These are phyloP conservation scores for Scylla paramamosain DNA, from an alignment of 1,140 invertebrate genomes.

Conservation along the genomic window DNA sequence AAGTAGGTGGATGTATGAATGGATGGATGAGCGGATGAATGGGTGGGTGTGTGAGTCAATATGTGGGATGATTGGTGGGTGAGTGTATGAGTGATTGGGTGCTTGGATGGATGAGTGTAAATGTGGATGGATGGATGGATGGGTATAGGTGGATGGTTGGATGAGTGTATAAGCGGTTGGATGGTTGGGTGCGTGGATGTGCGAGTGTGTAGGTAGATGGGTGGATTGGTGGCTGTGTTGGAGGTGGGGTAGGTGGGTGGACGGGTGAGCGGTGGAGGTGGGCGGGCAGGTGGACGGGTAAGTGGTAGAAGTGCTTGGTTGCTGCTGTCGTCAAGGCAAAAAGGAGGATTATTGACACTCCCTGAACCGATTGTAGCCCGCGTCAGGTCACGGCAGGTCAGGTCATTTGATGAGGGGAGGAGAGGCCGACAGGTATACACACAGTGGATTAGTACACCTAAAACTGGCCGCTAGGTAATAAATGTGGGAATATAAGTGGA, in stretches of 20 bases:
- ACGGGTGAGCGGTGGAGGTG: too few relatives aligned
- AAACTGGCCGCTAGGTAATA: background rate
- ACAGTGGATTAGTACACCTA: background rate
- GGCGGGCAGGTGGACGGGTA: too few relatives aligned
- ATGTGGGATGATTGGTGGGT: background rate
- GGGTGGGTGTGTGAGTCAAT: background rate
- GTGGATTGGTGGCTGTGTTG: too few relatives aligned
- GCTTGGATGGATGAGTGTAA: background rate
- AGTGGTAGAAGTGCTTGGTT: too few relatives aligned
- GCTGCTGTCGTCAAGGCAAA: background rate
- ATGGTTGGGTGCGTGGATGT: too few relatives aligned
- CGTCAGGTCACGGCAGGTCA: background rate
- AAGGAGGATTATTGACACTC: background rate
- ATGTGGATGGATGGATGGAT: too few relatives aligned
- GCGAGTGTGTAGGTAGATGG: too few relatives aligned
- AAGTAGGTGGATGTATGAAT: too few relatives aligned
- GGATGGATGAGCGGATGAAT: too few relatives aligned
- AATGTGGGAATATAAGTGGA: too few relatives aligned
- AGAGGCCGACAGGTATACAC: background rate
- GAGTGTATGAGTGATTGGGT: background rate
- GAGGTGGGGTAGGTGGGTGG: too few relatives aligned
- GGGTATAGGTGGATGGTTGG: background rate
- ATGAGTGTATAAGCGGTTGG: background rate
- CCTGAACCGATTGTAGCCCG: background rate
- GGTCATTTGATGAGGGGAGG: background rate